A percentile compares a stretch with the other conserved stretches of the same genome.
These are phyloP conservation scores for Oplegnathus fasciatus DNA, from an alignment of 2,113 vertebrate genomes.

Conservation along the genomic window DNA sequence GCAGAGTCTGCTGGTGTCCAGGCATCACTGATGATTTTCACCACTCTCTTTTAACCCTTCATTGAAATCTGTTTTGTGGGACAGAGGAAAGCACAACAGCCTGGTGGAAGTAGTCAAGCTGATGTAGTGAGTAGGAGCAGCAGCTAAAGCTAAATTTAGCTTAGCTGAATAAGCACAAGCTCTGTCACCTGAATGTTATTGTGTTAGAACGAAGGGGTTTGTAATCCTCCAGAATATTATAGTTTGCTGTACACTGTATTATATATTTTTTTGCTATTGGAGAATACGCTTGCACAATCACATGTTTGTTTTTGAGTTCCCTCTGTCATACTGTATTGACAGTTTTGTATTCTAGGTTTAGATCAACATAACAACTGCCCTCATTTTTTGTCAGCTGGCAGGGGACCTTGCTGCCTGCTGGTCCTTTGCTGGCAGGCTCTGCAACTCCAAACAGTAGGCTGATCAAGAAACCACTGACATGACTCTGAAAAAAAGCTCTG, in stretches of 20 bases:
- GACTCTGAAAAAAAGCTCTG: constrained; percentile 24
- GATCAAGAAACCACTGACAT: constrained; percentile 34
- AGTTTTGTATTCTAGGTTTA: constrained; percentile 5
- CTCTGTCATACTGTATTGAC: background rate
- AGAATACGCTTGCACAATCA: background rate
- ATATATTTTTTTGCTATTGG: background rate
- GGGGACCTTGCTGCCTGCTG: background rate
- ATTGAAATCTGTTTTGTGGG: constrained; percentile 45
- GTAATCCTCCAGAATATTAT: constrained; percentile 13
- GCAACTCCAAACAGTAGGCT: constrained; percentile 13
- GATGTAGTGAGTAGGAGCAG: constrained; percentile 32
- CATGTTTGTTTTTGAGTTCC: background rate
- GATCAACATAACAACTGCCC: constrained; percentile 12
- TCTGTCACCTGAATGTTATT: constrained; percentile 38
- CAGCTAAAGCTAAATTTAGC: constrained; percentile 60
- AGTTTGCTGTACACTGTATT: background rate
- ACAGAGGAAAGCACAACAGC: constrained; percentile 12
- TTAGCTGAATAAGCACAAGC: constrained; percentile 37
- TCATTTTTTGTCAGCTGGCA: background rate
- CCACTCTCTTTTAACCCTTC: constrained; percentile 33
- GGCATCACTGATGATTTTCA: constrained; percentile 55
- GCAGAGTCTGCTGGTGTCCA: constrained; percentile 58
- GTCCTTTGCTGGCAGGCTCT: constrained; percentile 20
- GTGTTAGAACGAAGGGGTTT: constrained; percentile 19
- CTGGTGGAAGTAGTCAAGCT: constrained; percentile 21